Evolutionary conservation across 2,888 invertebrate genomes (phyloP), one percentile per base, ranked within the genome.

Genomic region (Drosophila greeni): DNA sequence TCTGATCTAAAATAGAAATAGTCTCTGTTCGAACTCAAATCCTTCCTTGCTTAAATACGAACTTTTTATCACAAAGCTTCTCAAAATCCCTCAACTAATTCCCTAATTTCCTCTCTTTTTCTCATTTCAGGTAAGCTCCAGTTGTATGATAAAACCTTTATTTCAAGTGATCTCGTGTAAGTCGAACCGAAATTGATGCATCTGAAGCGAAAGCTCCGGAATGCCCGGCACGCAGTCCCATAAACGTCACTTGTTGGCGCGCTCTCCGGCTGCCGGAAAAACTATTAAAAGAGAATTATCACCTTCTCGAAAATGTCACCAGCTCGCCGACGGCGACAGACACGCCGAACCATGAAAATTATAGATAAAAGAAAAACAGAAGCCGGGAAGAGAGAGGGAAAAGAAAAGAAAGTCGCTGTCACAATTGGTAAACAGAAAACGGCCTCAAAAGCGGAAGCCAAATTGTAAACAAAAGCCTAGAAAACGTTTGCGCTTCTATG

Each of bases 281-380:
- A 83, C 82, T 84, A 84, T 82, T 82, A 82, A 82, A 76, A 80
- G 70, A 83, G 83, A 84, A 82, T 82, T 82, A 82, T 82, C 83
- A 84, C 82, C 75, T 68, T 65, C 54, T 70, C 47, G 64, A 64
- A 55, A 69, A 66, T 53, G 66, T 65, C 66, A 47, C 29, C 54
- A 52, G 43, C 39, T 24, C 3, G 20, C 12, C 34, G 37, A 45
- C 5, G 42, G 16, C 42, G 37, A 60, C 64, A 67, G 42, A 14
- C 45, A 45, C 29, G 18, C 45, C 70, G 70, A 51, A 70, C 54
- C 70, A 47, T 48, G 52, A 54, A 68, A 75, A 55, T 64, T 31
- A 36, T 65, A 71, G 69, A 73, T 73, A 70, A 72, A 58, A 57
- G 65, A 29, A 39, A 48, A 58, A 49, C 49, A 49, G 26, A 31